These are phyloP conservation scores for Alaudala cheleensis DNA, from an alignment of 2,113 vertebrate genomes.

Conservation along the genomic window DNA sequence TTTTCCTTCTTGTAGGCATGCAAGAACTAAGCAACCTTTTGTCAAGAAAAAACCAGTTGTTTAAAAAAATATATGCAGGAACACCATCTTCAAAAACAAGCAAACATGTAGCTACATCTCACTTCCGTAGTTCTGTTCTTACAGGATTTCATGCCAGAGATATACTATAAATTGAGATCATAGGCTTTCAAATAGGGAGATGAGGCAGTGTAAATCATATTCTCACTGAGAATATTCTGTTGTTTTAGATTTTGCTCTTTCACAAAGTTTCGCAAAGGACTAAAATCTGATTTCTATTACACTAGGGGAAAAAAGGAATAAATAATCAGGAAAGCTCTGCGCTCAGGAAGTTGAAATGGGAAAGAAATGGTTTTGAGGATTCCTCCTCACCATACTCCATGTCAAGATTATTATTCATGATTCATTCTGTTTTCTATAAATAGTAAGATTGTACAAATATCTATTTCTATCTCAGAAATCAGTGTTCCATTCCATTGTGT, in stretches of 20 bases:
- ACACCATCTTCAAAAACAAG: background rate
- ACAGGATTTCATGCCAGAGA: background rate
- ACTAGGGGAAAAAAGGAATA: background rate
- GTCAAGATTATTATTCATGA: background rate
- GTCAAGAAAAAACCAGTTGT: background rate
- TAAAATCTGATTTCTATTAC: background rate
- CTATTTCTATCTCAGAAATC: background rate
- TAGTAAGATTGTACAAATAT: background rate
- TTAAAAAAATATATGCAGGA: background rate
- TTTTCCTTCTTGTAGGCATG: background rate
- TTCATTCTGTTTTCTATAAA: background rate
- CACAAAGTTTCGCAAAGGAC: background rate
- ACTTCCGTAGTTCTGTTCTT: background rate
- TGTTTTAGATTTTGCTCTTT: conserved; percentile 11
- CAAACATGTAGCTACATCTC: background rate
- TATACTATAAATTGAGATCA: background rate
- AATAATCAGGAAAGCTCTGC: background rate
- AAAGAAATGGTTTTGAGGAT: background rate
- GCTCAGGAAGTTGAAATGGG: background rate
- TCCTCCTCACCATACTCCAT: background rate
- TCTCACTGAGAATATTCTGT: background rate
- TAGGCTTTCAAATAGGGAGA: background rate
- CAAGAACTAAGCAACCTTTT: background rate
- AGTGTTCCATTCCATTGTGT: background rate
- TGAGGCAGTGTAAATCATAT: background rate